Conservation (phyloP, 1,140 invertebrate species). For the Megalopta genalis region DNA sequence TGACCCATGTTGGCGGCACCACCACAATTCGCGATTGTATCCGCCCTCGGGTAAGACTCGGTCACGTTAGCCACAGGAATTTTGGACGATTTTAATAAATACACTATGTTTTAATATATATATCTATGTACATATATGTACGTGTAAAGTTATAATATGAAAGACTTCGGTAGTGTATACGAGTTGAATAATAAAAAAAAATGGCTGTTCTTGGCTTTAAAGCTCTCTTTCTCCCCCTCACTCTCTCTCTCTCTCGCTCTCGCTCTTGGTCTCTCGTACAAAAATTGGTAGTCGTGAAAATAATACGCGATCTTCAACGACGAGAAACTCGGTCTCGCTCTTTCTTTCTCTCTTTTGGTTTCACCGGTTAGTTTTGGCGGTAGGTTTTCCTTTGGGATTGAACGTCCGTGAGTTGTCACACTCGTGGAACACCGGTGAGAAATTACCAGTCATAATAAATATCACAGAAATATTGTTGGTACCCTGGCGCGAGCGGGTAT, state of each 20-base stretch:
- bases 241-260: too few species aligned
- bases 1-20: constrained; percentile 81
- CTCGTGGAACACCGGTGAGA: constrained; percentile 51
- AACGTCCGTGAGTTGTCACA: constrained; percentile 75
- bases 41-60: constrained; percentile 74
- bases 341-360: neutral
- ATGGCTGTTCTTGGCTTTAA: neutral
- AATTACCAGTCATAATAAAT: constrained; percentile 65
- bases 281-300: neutral
- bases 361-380: constrained; percentile 48
- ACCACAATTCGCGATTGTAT: constrained; percentile 72
- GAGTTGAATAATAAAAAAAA: neutral
- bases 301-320: too few species aligned
- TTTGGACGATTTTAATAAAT: constrained; percentile 71
- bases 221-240: neutral
- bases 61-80: constrained; percentile 80
- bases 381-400: constrained; percentile 28
- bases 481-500: neutral
- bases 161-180: constrained; percentile 33
- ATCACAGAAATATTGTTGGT: constrained; percentile 52
- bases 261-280: neutral
- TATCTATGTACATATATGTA: neutral
- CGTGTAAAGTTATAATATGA: constrained; percentile 23
- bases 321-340: neutral
- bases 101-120: constrained; percentile 44